phyloP scores from a whole-genome alignment of 2,797 vertebrate genomes.

The Dermochelys coriacea region DNA sequence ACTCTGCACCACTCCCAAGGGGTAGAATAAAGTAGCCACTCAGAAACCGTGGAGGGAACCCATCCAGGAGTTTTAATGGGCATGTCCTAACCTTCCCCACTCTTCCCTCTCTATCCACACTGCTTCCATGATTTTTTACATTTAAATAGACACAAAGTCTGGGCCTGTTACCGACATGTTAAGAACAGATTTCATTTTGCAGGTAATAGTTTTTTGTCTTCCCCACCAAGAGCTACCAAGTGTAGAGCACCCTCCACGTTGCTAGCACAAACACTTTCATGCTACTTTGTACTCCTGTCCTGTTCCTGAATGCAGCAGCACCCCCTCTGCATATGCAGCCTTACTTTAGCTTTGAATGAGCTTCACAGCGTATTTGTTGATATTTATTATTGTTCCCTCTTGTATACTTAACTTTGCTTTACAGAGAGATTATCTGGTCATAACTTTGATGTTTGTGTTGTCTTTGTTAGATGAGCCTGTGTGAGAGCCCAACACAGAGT shows the following conservation, averaged over 20 bases:
- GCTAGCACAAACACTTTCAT: background rate
- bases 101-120: slow-evolving; percentile 31
- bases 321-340: slow-evolving; percentile 31
- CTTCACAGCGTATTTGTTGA: slow-evolving; percentile 17
- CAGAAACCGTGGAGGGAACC: background rate
- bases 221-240: background rate
- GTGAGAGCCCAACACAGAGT: slow-evolving; percentile 33
- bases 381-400: slow-evolving; percentile 61
- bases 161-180: background rate
- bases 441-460: background rate
- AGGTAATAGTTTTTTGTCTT: background rate
- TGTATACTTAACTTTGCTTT: slow-evolving; percentile 1
- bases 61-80: slow-evolving; percentile 3
- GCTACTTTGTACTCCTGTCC: background rate
- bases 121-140: background rate
- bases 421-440: background rate
- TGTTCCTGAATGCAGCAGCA: background rate
- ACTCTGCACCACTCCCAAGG: background rate
- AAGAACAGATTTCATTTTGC: background rate
- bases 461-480: background rate
- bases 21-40: background rate
- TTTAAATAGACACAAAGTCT: slow-evolving; percentile 17
- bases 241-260: background rate
- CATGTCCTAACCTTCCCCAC: background rate
- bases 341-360: background rate